phyloP scores from a whole-genome alignment of 2,888 invertebrate species.

The Desoria tigrina region DNA sequence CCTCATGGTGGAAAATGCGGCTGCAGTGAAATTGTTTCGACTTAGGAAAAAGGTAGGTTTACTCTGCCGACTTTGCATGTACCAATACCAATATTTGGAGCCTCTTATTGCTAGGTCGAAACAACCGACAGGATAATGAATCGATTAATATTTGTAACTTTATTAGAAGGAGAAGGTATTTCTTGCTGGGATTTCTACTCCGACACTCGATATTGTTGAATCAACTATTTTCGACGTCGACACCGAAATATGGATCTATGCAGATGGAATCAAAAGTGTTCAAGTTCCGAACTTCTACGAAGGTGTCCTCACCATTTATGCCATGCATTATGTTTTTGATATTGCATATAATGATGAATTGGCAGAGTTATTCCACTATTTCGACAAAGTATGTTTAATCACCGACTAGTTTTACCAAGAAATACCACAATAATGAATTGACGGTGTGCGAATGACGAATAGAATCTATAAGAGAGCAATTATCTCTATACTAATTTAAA shows the following conservation, averaged over 20 bases:
- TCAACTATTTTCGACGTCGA: not conserved
- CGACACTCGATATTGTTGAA: constrained; percentile 29
- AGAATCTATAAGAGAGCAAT: too few species aligned
- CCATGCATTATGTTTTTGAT: constrained; percentile 30
- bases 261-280: constrained; percentile 23
- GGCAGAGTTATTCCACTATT: constrained; percentile 26
- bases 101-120: too few species aligned
- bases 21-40: constrained; percentile 8
- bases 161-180: constrained; percentile 12
- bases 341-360: constrained; percentile 24
- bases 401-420: constrained; percentile 16
- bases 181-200: constrained; percentile 16
- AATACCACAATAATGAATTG: too few species aligned
- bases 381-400: constrained; percentile 35
- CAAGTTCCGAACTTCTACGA: constrained; percentile 41
- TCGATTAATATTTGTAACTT: not conserved
- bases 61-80: too few species aligned
- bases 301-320: constrained; percentile 29
- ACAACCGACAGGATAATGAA: too few species aligned
- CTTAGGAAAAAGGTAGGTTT: constrained; percentile 12
- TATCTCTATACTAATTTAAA: too few species aligned
- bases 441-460: too few species aligned
- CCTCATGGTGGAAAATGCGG: constrained; percentile 15
- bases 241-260: constrained; percentile 33
- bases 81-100: too few species aligned